Conservation (phyloP, 2,797 vertebrate species). For the Sternotherus odoratus region DNA sequence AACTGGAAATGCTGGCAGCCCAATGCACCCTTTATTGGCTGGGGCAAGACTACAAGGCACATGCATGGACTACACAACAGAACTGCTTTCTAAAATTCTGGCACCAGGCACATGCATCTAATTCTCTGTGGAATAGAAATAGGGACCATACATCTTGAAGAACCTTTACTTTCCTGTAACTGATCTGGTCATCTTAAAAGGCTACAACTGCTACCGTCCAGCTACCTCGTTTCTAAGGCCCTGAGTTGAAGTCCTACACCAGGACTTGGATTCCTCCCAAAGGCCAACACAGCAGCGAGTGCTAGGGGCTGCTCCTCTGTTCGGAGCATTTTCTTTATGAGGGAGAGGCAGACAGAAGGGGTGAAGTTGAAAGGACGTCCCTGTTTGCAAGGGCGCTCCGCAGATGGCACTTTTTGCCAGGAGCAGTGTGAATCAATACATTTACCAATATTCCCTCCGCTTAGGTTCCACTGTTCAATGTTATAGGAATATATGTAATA, state of each 20-base stretch:
- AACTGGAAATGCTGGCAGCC: no score
- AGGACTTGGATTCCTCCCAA: neutral
- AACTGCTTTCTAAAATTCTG: no score
- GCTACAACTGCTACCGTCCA: fast-evolving
- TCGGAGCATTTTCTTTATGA: neutral
- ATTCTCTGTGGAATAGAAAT: no score
- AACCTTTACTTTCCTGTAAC: no score
- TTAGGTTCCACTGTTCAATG: no score
- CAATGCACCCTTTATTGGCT: no score
- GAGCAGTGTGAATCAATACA: neutral
- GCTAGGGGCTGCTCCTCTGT: neutral
- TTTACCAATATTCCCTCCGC: neutral
- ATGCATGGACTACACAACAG: no score
- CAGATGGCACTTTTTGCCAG: no score
- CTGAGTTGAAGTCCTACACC: fast-evolving
- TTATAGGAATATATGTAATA: no score
- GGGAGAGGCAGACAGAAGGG: neutral
- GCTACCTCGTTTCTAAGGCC: neutral
- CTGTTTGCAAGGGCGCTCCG: neutral
- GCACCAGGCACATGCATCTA: no score
- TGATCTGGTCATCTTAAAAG: neutral
- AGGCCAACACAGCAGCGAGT: neutral
- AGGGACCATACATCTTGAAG: no score
- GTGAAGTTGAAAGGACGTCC: neutral
- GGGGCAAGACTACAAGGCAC: no score